A percentile compares a stretch with the other conserved stretches of the same genome.
Evolutionary conservation across 2,888 invertebrate species (phyloP).

Genomic region (Allolobophora icterica): DNA sequence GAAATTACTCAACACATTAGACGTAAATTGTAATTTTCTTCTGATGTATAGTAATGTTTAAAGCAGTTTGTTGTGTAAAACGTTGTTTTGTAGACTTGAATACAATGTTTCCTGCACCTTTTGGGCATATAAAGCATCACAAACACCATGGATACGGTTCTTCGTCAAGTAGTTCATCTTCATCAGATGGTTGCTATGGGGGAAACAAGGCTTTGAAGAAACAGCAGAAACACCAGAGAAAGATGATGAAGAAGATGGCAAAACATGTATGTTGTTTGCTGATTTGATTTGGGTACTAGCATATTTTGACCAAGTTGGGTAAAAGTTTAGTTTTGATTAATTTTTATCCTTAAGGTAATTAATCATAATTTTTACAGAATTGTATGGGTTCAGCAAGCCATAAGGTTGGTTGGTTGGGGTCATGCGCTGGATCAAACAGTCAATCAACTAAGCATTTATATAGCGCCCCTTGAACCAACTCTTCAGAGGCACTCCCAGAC

Average conservation of each 20-base stretch:
- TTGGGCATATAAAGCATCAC: neutral
- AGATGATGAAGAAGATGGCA: neutral
- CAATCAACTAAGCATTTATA: no score
- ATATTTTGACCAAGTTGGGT: no score
- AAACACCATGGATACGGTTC: neutral
- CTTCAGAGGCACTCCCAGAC: no score
- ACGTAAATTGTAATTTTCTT: neutral
- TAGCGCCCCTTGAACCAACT: no score
- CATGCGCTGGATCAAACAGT: no score
- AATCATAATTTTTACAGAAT: neutral
- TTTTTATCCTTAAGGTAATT: neutral
- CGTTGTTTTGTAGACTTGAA: neutral
- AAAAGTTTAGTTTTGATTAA: no score
- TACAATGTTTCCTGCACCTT: neutral
- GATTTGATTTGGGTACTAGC: neutral
- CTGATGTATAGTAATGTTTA: neutral
- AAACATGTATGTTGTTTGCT: neutral
- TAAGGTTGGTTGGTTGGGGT: neutral
- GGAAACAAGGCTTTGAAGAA: neutral
- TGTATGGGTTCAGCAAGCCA: neutral
- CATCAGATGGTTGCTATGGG: constrained; percentile 2
- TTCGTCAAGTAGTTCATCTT: neutral
- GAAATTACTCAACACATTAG: no score
- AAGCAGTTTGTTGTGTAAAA: neutral
- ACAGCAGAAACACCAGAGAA: neutral